Evolutionary conservation across 92 coral and sea anemone species (phyloP).

Genomic region (Phenganax subtilis): DNA sequence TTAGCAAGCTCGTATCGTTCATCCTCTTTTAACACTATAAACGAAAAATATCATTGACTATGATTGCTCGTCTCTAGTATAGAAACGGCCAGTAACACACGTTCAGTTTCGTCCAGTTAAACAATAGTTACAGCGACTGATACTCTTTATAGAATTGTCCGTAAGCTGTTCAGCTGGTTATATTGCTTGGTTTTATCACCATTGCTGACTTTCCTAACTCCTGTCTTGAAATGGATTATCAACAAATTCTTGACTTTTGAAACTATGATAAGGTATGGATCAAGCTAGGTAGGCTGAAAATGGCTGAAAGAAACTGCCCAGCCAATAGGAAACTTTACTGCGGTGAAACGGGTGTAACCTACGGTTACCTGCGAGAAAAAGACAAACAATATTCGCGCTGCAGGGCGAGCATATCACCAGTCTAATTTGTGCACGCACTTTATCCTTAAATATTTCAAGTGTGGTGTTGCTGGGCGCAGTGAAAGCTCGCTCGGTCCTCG

Average conservation of each 20-base stretch:
- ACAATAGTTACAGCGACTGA: background rate
- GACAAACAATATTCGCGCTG: too few species aligned
- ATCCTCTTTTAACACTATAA: too few species aligned
- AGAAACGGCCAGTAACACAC: too few species aligned
- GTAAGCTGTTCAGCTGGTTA: conserved; percentile 14
- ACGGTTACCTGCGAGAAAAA: too few species aligned
- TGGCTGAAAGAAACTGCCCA: background rate
- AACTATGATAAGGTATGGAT: background rate
- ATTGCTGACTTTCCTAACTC: conserved; percentile 1
- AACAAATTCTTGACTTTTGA: background rate
- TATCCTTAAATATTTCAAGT: too few species aligned
- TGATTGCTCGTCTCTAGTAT: background rate
- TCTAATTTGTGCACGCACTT: too few species aligned
- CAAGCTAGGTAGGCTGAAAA: background rate
- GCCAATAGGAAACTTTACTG: too few species aligned
- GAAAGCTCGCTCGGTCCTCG: background rate
- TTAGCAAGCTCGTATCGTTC: too few species aligned
- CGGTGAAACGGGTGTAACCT: too few species aligned
- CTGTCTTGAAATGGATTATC: conserved; percentile 11
- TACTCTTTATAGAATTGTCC: conserved; percentile 11
- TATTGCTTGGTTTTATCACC: conserved; percentile 23
- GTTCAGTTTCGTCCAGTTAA: background rate
- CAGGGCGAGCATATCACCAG: too few species aligned
- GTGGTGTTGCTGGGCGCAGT: too few species aligned
- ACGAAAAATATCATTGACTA: background rate